Conservation (phyloP, 1,140 invertebrate genomes). For the Stegodyphus dumicola region DNA sequence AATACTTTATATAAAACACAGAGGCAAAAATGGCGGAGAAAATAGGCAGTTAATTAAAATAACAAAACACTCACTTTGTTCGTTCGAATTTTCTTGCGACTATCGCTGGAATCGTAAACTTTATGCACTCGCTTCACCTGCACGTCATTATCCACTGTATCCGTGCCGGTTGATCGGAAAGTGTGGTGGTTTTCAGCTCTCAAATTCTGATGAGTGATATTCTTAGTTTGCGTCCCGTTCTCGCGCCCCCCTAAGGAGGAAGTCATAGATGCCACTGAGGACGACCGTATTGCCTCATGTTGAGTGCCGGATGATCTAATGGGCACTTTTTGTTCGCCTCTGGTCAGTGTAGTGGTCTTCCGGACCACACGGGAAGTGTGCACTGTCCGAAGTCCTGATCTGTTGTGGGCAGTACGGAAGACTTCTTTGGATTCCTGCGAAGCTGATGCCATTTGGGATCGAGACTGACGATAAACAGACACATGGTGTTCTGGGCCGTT, state of each 20-base stretch:
- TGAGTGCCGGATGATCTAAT: constrained; percentile 24
- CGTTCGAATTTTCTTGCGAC: constrained; percentile 24
- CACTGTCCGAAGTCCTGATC: constrained; percentile 77
- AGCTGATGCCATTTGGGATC: constrained; percentile 64
- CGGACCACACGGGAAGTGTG: constrained; percentile 84
- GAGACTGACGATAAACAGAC: constrained; percentile 45
- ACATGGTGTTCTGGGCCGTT: constrained; percentile 40
- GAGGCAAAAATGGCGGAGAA: too few relatives aligned
- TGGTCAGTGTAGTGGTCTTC: constrained; percentile 89
- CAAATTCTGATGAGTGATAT: constrained; percentile 1
- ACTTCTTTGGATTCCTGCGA: constrained; percentile 65
- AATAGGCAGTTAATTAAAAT: too few relatives aligned
- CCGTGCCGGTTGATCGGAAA: not conserved
- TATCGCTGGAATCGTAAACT: constrained; percentile 21
- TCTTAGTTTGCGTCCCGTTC: constrained; percentile 15
- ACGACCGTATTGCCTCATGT: constrained; percentile 22
- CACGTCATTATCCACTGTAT: constrained; percentile 28
- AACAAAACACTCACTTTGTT: constrained; percentile 27
- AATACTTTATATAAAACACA: too few relatives aligned
- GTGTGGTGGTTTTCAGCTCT: not conserved
- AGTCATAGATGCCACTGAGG: constrained; percentile 34
- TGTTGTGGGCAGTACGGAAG: constrained; percentile 77
- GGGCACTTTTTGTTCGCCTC: constrained; percentile 76
- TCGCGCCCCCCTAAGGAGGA: not conserved
- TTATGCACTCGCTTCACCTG: constrained; percentile 33